These are phyloP conservation scores for Lathamus discolor DNA, from an alignment of 2,113 vertebrate species.

Conservation along the genomic window DNA sequence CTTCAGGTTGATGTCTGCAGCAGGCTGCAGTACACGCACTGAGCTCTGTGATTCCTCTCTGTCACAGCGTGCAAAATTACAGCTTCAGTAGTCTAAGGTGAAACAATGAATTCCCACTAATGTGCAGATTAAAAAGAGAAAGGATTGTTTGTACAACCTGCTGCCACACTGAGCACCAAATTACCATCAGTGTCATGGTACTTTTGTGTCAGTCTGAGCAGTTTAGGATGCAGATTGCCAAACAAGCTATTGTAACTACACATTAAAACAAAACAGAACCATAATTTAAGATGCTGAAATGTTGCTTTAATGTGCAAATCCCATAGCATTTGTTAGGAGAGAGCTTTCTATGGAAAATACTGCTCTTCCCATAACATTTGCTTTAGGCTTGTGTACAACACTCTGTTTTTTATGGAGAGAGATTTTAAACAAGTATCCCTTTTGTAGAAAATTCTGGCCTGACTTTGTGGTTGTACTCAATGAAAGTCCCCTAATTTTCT, in stretches of 20 bases:
- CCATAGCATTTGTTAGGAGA: not conserved
- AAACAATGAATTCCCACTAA: not conserved
- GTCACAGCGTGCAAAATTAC: accelerated
- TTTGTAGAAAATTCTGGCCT: not conserved
- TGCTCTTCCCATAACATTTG: not conserved
- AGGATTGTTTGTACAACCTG: not conserved
- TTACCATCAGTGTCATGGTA: not conserved
- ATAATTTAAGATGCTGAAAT: not conserved
- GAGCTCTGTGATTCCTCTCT: not conserved
- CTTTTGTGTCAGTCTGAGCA: not conserved
- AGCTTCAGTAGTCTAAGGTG: not conserved
- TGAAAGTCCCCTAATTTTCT: not conserved
- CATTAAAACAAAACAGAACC: not conserved
- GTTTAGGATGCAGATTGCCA: not conserved
- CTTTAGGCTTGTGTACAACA: not conserved
- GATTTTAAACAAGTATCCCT: not conserved
- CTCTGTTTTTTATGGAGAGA: not conserved
- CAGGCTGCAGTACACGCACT: accelerated
- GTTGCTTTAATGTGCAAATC: not conserved
- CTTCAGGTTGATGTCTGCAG: not conserved
- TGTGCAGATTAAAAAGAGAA: not conserved
- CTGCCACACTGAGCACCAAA: not conserved
- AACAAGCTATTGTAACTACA: not conserved
- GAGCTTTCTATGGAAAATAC: not conserved
- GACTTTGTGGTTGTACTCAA: not conserved